phyloP scores from a whole-genome alignment of 1,140 invertebrate species.

The Eufriesea mexicana region DNA sequence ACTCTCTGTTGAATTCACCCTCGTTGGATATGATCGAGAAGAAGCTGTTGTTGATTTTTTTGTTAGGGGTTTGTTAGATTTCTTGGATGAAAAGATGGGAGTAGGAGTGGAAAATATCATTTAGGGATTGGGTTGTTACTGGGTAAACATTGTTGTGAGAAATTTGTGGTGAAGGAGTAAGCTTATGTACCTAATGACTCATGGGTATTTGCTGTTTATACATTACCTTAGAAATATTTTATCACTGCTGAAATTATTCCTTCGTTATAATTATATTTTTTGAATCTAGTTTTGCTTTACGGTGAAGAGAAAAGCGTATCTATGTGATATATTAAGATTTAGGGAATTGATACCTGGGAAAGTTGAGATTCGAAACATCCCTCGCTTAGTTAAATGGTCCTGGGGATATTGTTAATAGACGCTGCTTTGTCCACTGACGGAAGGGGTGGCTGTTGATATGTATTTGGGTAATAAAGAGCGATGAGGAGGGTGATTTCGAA shows the following conservation, averaged over 20 bases:
- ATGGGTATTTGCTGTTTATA: too few relatives aligned
- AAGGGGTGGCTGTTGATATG: conserved; percentile 4
- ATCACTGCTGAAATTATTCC: not conserved
- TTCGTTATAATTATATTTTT: not conserved
- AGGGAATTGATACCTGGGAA: not conserved
- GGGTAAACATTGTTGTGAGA: not conserved
- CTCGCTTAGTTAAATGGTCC: conserved; percentile 4
- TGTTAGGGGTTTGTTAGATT: not conserved
- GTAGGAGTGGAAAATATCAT: not conserved
- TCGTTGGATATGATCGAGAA: not conserved
- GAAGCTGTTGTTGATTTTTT: not conserved
- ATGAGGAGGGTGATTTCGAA: conserved; percentile 15
- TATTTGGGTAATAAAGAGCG: conserved; percentile 19
- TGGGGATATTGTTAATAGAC: conserved; percentile 3
- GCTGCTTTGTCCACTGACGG: not conserved
- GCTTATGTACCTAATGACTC: too few relatives aligned
- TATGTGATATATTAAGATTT: not conserved
- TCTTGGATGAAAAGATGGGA: not conserved
- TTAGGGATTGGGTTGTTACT: not conserved
- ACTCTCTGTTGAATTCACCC: conserved; percentile 28
- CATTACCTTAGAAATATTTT: too few relatives aligned
- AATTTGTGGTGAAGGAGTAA: too few relatives aligned
- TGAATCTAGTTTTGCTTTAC: too few relatives aligned
- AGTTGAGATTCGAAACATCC: not conserved
- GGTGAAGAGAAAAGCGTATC: too few relatives aligned